Percentiles rank a stretch among this genome's conserved stretches.
Conservation (phyloP, 2,797 vertebrate species). For the Onychomys torridus region DNA sequence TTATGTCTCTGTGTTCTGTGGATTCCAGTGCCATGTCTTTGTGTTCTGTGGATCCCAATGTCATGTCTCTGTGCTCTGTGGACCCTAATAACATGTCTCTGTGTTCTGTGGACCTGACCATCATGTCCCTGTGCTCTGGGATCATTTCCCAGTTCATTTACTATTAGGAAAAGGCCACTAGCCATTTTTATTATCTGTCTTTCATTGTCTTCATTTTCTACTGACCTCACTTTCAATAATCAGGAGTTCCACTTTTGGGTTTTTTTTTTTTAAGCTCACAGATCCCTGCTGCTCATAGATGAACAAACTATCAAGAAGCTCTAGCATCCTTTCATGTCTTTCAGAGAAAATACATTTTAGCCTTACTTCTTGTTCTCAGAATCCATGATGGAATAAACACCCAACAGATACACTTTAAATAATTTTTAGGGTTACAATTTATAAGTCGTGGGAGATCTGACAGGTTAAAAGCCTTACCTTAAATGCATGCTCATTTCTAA, state of each 20-base stretch:
- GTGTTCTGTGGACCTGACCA: neutral
- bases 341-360: constrained; percentile 40
- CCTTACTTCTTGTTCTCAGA: constrained; percentile 44
- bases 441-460: constrained; percentile 39
- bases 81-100: neutral
- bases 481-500: constrained; percentile 39
- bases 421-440: constrained; percentile 61
- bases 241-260: neutral
- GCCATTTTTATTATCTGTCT: neutral
- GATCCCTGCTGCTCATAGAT: constrained; percentile 21
- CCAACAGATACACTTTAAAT: constrained; percentile 61
- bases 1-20: neutral
- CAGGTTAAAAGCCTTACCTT: constrained; percentile 72
- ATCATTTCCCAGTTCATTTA: neutral
- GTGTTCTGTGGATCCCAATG: neutral
- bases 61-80: neutral
- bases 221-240: neutral
- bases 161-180: neutral
- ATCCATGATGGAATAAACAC: constrained; percentile 21
- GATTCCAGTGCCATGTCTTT: neutral
- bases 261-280: constrained; percentile 26
- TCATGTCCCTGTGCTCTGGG: neutral
- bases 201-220: neutral
- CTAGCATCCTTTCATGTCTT: constrained; percentile 48
- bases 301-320: constrained; percentile 2